These are phyloP conservation scores for Sinelater perroti DNA, from an alignment of 2,888 invertebrate species.

Conservation along the genomic window DNA sequence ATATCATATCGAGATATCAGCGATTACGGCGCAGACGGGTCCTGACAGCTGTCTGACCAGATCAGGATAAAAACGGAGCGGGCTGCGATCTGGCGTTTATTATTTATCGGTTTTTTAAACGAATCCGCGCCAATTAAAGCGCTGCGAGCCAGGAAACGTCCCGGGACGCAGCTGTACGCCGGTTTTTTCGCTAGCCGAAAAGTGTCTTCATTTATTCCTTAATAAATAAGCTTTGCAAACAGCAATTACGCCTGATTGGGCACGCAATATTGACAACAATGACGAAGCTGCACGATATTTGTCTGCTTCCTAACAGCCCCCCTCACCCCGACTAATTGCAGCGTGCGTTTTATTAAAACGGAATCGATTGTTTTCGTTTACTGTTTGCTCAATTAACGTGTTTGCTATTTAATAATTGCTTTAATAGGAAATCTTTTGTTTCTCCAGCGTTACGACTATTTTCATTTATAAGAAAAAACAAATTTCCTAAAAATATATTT, in stretches of 20 bases:
- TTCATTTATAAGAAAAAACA: no score
- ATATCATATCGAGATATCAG: conserved; percentile 8
- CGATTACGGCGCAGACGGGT: conserved; percentile 16
- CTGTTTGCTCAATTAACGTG: no score
- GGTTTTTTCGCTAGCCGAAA: conserved; percentile 20
- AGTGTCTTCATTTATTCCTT: conserved; percentile 35
- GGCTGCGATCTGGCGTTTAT: conserved; percentile 17
- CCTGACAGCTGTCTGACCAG: conserved; percentile 20
- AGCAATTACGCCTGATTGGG: conserved; percentile 13
- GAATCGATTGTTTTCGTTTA: no score
- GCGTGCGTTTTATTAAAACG: no score
- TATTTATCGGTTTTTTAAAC: conserved; percentile 35
- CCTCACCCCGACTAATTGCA: no score
- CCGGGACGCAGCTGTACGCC: conserved; percentile 37
- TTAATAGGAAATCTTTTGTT: no score
- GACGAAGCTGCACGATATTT: not conserved
- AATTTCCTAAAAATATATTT: no score
- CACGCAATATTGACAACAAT: conserved; percentile 20
- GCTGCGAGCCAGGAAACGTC: conserved; percentile 20
- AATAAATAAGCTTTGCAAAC: conserved; percentile 31
- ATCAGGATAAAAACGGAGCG: conserved; percentile 15
- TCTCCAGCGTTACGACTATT: no score
- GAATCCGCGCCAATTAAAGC: conserved; percentile 36
- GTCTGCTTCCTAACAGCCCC: no score
- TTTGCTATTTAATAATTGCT: no score